Conservation (phyloP, 2,113 vertebrate genomes). For the Protomyctophum bolini region DNA sequence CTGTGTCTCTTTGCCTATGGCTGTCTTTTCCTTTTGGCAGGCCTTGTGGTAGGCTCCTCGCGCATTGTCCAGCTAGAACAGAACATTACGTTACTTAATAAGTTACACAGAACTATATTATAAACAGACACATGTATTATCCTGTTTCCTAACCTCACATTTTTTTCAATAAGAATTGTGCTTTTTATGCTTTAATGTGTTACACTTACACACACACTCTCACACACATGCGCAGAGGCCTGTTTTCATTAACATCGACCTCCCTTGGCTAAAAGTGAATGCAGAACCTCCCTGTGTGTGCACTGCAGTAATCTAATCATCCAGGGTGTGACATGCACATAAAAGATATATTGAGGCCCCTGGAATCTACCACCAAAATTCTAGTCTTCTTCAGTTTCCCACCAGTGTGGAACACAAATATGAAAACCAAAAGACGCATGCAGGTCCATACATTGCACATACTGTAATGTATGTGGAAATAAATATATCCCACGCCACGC, state of each 20-base stretch:
- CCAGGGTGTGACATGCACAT: conserved; percentile 2
- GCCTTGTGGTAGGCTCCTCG: conserved; percentile 73
- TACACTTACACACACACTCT: too few relatives aligned
- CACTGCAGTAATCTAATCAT: not conserved
- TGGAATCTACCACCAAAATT: not conserved
- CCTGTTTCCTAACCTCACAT: too few relatives aligned
- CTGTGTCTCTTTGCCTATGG: conserved; percentile 71
- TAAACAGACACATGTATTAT: too few relatives aligned
- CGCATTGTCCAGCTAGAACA: conserved; percentile 77
- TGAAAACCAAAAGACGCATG: too few relatives aligned
- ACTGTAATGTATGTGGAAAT: not conserved
- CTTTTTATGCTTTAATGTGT: too few relatives aligned
- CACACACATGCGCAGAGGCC: not conserved
- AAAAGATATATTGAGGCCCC: conserved; percentile 1
- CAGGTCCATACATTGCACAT: too few relatives aligned
- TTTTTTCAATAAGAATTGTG: too few relatives aligned
- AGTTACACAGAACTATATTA: too few relatives aligned
- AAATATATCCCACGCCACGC: not conserved
- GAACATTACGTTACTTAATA: too few relatives aligned
- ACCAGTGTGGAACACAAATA: not conserved
- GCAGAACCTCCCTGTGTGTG: not conserved
- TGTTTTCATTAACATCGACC: not conserved
- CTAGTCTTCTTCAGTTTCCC: conserved; percentile 1
- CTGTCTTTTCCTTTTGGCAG: conserved; percentile 70
- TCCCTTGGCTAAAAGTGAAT: not conserved